phyloP scores from a whole-genome alignment of 2,888 invertebrate genomes.

The Priocnemis perturbator region DNA sequence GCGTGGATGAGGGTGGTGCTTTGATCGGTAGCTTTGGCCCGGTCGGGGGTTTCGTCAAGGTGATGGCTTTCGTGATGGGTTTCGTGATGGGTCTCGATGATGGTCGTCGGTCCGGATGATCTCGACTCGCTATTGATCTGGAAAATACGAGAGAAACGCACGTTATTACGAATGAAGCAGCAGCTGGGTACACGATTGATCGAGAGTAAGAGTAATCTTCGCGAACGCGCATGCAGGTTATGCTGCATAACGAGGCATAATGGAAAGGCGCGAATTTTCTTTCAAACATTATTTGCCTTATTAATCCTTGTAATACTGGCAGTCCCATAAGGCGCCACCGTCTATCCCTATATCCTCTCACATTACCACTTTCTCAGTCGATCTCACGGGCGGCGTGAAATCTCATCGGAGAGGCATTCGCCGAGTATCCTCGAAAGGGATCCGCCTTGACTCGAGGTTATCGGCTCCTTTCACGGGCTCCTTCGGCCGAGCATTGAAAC shows the following conservation, averaged over 20 bases:
- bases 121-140: no score
- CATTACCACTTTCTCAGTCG: constrained; percentile 16
- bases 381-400: constrained; percentile 31
- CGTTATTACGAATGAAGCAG: no score
- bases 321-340: no score
- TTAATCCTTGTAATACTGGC: no score
- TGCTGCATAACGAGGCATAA: no score
- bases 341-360: background rate
- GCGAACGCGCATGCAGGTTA: no score
- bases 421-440: constrained; percentile 40
- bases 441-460: constrained; percentile 41
- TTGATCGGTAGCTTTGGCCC: background rate
- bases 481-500: constrained; percentile 43
- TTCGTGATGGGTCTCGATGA: background rate
- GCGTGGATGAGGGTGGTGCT: constrained; percentile 1
- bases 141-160: no score
- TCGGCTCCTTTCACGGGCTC: constrained; percentile 45
- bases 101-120: no score
- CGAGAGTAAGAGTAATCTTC: no score
- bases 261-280: no score
- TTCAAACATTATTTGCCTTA: no score
- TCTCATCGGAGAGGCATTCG: constrained; percentile 36
- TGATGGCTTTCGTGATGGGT: background rate
- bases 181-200: no score
- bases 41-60: background rate